Percentiles rank a stretch among this genome's conserved stretches.
phyloP scores from a whole-genome alignment of 2,888 invertebrate species.

The Nezara viridula region DNA sequence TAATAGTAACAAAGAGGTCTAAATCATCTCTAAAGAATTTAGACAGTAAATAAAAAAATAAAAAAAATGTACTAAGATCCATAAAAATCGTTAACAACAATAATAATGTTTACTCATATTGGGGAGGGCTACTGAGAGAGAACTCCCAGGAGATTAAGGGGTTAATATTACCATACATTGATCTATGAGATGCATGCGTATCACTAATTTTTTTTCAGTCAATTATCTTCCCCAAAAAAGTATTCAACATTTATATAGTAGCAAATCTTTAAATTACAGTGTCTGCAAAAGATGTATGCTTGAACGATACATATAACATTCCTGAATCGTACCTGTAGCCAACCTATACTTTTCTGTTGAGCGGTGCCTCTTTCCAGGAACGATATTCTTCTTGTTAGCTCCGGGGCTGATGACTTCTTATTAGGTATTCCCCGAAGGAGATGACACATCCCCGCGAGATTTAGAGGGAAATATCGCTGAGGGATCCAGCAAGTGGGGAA shows the following conservation, averaged over 20 bases:
- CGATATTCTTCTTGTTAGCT: neutral
- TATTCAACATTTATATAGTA: neutral
- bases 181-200: no score
- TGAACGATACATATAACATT: neutral
- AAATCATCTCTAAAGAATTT: no score
- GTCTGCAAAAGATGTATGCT: neutral
- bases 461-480: neutral
- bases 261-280: neutral
- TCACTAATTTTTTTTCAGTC: no score
- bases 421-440: neutral
- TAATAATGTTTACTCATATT: no score
- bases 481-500: neutral
- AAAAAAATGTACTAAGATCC: no score
- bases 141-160: no score
- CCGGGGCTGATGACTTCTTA: neutral
- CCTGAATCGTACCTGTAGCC: neutral
- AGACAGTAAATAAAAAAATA: no score
- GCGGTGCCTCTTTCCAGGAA: neutral
- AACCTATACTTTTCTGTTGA: neutral
- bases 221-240: no score
- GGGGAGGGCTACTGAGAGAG: no score
- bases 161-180: no score
- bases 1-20: no score
- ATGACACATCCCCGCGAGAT: neutral
- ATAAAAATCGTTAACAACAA: no score